Evolutionary conservation across 2,888 invertebrate genomes (phyloP), one percentile per base, ranked within the genome.

Genomic region (Dryomyza anilis): DNA sequence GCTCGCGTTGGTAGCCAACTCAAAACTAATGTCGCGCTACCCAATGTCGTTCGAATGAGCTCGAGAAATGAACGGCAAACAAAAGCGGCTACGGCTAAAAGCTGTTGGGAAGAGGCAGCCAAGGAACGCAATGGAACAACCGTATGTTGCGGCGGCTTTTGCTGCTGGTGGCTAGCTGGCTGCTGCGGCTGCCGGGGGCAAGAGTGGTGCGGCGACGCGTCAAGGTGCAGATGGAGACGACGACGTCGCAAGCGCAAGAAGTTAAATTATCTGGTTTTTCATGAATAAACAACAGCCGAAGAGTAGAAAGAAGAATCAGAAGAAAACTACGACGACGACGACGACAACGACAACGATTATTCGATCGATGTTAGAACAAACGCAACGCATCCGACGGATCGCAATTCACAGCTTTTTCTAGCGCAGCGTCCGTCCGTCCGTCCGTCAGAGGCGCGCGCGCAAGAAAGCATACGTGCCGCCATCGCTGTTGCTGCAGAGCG

Each of bases 1-100:
- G 84, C 83, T 84, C 84, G 84, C 83, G 84, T 82, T 83, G 83
- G 80, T 81, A 83, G 83, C 83, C 83, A 84, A 84, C 84, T 83
- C 84, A 84, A 84, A 84, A 84, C 83, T 84, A 79, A 81, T 82
- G 79, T 76, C 78, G 78, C 76, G 78, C 76, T 71, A 80, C 74
- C 76, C 76, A 74, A 74, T 75, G 74, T 74, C 75, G 76, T 73
- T 70, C 66, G 67, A 69, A 69, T 68, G 69, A 70, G 69, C 76
- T 71, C 67, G 70, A 53, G 29, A 52, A 61, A 53, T 46, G 46
- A n/a, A n/a, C n/a, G n/a, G n/a, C n/a, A n/a, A n/a, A n/a, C n/a
- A n/a, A n/a, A n/a, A n/a, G n/a, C n/a, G n/a, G n/a, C n/a, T n/a
- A n/a, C n/a, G n/a, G n/a, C n/a, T 30, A 29, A 43, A 39, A 61